Conservation (phyloP, 2,888 invertebrate species). For the Congeria kusceri region DNA sequence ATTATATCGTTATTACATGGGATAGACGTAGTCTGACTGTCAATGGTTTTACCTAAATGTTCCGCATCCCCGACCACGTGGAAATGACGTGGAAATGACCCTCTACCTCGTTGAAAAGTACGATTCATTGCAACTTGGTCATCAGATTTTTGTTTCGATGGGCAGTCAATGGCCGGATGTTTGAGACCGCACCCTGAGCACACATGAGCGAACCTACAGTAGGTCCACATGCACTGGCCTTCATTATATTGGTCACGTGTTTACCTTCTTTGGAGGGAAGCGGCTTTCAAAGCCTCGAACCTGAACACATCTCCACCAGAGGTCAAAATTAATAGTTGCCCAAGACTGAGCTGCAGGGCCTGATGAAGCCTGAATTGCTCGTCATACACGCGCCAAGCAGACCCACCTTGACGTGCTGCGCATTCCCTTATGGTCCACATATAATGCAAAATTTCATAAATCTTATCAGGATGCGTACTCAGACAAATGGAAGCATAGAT, state of each 20-base stretch:
- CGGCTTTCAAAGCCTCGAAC: no score
- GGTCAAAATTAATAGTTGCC: neutral
- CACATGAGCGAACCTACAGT: neutral
- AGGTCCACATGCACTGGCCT: neutral
- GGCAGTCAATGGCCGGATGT: no score
- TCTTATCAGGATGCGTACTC: neutral
- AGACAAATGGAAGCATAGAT: neutral
- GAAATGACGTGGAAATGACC: neutral
- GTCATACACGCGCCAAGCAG: neutral
- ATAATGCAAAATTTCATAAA: no score
- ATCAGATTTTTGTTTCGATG: no score
- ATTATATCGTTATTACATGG: no score
- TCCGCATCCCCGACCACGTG: neutral
- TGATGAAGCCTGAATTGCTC: no score
- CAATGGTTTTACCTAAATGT: no score
- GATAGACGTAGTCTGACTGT: no score
- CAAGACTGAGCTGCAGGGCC: neutral
- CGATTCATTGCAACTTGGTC: no score
- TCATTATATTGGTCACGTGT: neutral
- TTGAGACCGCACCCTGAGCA: neutral
- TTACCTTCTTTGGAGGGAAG: neutral
- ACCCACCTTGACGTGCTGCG: neutral
- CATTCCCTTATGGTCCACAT: neutral
- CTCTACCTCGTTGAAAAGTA: no score
- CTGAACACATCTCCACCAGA: no score